phyloP scores from a whole-genome alignment of 2,113 vertebrate genomes.

The Dryoscopus gambensis region DNA sequence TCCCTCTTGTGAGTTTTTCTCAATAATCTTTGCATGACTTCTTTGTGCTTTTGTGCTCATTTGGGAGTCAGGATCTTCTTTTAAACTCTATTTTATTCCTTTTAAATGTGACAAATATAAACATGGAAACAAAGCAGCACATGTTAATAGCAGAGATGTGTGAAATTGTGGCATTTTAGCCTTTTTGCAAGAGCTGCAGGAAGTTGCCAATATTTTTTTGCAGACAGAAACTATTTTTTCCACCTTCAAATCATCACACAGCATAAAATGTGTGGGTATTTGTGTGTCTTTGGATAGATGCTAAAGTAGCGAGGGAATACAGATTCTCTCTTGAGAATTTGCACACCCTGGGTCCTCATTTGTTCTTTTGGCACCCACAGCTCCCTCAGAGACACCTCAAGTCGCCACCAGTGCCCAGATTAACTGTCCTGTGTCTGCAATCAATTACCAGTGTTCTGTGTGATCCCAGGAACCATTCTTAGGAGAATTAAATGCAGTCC shows the following conservation, averaged over 20 bases:
- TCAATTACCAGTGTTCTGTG: background rate
- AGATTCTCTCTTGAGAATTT: background rate
- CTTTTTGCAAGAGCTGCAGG: background rate
- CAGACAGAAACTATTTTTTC: background rate
- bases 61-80: conserved; percentile 54
- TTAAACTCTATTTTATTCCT: conserved; percentile 61
- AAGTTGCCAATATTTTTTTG: conserved; percentile 23
- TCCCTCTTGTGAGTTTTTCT: conserved; percentile 52
- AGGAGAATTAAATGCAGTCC: background rate
- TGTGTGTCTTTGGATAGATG: background rate
- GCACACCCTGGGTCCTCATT: background rate
- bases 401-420: background rate
- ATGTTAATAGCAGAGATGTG: conserved; percentile 44
- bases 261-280: background rate
- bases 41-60: conserved; percentile 29
- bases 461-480: background rate
- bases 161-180: background rate
- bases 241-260: background rate
- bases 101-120: conserved; percentile 69
- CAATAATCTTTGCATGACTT: conserved; percentile 58
- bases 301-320: background rate
- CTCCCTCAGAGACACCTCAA: background rate
- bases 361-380: background rate
- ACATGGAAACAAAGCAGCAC: conserved; percentile 65
- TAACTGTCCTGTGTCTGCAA: background rate